phyloP scores from a whole-genome alignment of 92 coral and sea anemone genomes.

The Phenganax subtilis region DNA sequence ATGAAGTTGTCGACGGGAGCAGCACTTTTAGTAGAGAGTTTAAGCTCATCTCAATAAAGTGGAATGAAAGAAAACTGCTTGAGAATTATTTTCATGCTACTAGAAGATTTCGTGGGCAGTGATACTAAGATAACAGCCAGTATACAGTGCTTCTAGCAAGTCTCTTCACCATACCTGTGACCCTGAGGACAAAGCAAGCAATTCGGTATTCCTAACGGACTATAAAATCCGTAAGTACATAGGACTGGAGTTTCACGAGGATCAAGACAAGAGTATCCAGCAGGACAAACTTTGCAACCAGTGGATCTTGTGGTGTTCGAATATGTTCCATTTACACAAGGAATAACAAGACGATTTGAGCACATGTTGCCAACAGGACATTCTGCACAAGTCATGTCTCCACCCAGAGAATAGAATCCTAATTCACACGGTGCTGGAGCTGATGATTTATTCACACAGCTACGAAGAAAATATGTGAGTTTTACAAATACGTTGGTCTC shows the following conservation, averaged over 20 bases:
- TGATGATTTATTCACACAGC: conserved; percentile 57
- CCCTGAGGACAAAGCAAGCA: conserved; percentile 49
- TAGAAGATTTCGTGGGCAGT: no score
- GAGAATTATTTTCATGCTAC: no score
- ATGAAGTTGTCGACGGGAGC: no score
- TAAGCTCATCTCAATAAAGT: no score
- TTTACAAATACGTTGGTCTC: not conserved
- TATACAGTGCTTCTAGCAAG: no score
- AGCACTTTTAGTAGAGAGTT: no score
- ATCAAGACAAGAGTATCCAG: conserved; percentile 66
- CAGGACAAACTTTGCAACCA: conserved; percentile 58
- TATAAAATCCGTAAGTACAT: conserved; percentile 55
- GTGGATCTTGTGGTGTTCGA: conserved; percentile 47
- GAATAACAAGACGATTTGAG: conserved; percentile 36
- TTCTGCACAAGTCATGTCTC: conserved; percentile 41
- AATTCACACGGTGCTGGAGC: conserved; percentile 61
- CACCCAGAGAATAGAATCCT: conserved; percentile 60
- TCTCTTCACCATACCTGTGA: conserved; percentile 34
- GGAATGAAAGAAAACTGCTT: no score
- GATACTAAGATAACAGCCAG: no score
- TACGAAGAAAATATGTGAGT: conserved; percentile 20
- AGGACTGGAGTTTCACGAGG: conserved; percentile 56
- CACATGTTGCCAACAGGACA: conserved; percentile 58
- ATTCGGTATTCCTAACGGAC: conserved; percentile 42
- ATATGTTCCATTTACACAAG: conserved; percentile 67